phyloP scores from a whole-genome alignment of 2,888 invertebrate genomes.

The Anticlea derivata region DNA sequence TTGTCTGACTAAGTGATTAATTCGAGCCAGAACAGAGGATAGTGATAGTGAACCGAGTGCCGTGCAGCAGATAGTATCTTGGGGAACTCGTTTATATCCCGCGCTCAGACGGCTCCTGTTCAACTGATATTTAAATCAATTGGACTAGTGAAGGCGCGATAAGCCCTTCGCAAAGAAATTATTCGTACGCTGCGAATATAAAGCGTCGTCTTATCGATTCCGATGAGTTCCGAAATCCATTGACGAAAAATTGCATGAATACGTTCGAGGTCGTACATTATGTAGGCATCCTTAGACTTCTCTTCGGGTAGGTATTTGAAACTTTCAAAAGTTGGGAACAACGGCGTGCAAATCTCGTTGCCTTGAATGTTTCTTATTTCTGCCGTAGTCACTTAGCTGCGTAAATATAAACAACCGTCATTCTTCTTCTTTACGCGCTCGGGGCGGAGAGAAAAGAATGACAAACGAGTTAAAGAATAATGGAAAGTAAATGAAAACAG shows the following conservation, averaged over 20 bases:
- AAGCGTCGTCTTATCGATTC: constrained; percentile 25
- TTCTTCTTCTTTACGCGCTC: constrained; percentile 72
- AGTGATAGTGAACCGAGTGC: constrained; percentile 55
- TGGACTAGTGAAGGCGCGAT: constrained; percentile 17
- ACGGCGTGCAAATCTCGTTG: constrained; percentile 52
- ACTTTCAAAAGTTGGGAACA: constrained; percentile 41
- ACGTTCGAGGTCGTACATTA: constrained; percentile 28
- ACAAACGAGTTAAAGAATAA: constrained; percentile 80
- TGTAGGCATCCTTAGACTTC: constrained; percentile 29
- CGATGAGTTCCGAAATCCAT: constrained; percentile 19
- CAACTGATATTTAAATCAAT: constrained; percentile 32
- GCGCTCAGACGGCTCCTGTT: constrained; percentile 30
- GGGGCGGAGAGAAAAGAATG: constrained; percentile 73
- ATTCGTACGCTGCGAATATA: constrained; percentile 13
- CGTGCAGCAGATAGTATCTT: constrained; percentile 41
- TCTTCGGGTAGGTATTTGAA: constrained; percentile 18
- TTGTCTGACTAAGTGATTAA: constrained; percentile 77
- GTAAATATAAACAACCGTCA: constrained; percentile 75
- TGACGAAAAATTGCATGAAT: constrained; percentile 22
- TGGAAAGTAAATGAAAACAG: constrained; percentile 81
- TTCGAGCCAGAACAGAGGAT: constrained; percentile 50
- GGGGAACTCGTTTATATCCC: constrained; percentile 50
- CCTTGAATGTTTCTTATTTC: constrained; percentile 63
- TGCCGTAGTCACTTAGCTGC: constrained; percentile 68
- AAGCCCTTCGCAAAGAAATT: constrained; percentile 14